phyloP scores from a whole-genome alignment of 1,140 invertebrate species.

The Drosophila tsacasi region DNA sequence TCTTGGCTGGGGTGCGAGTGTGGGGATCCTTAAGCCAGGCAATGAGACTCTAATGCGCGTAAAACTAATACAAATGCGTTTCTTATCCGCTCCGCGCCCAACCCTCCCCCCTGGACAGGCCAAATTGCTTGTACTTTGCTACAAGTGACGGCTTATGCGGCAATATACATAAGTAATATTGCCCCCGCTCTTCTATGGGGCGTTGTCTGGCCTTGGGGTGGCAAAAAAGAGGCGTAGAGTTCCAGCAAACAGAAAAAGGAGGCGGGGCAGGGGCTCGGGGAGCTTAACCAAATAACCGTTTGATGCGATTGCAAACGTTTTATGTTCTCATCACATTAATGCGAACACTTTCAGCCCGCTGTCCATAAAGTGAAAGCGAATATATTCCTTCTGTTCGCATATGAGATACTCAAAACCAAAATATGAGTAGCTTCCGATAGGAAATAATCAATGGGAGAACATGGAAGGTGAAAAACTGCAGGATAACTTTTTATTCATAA shows the following conservation, averaged over 20 bases:
- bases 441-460: conserved; percentile 1
- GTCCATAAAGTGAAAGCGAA: conserved; percentile 26
- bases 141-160: conserved; percentile 81
- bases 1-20: neutral
- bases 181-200: conserved; percentile 39
- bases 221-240: conserved; percentile 5
- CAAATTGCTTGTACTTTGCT: conserved; percentile 81
- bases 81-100: conserved; percentile 65
- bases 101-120: conserved; percentile 21
- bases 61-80: conserved; percentile 83
- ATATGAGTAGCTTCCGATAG: conserved; percentile 2
- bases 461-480: neutral
- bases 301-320: conserved; percentile 76
- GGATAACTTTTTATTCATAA: neutral
- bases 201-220: conserved; percentile 30
- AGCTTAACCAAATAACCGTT: conserved; percentile 81
- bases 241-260: neutral
- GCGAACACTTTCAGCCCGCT: conserved; percentile 67
- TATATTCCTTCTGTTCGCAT: neutral
- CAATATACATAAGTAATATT: conserved; percentile 83
- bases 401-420: conserved; percentile 2
- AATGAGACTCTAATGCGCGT: conserved; percentile 83
- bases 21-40: conserved; percentile 68
- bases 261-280: neutral
- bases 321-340: conserved; percentile 72